Base-by-base conservation (phyloP, 2,113 vertebrate genomes). In the Trematomus loennbergii region DNA sequence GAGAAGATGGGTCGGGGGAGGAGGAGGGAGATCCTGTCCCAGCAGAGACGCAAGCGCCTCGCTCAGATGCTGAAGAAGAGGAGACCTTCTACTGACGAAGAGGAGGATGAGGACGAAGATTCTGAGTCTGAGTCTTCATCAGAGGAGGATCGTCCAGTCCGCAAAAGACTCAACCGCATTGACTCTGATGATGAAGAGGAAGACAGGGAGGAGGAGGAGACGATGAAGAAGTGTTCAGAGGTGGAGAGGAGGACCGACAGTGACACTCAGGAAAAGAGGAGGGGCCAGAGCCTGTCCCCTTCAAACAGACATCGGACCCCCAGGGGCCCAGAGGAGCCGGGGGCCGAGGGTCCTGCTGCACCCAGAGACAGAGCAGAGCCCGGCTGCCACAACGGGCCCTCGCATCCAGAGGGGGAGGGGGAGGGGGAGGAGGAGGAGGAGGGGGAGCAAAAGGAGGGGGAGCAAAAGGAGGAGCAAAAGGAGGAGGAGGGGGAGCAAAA, bases 151-250 rank as follows among this genome's bases (percentile, higher is more conserved):
- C 95, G 93, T 46, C 97, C 96, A 0, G 72, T 96, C 65, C 96
- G 97, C 29, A 99, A 98, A 78, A 96, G 97, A 81, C 94, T 97
- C 29, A 98, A 98, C 59, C 96, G 97, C 17, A 98, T 98, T 0
- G 97, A 98, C 88, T 97, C 97, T 0, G 97, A 98, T 0, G 97
- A 98, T 0, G 94, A 95, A 0, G 93, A 93, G 0, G 50, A 18
- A 17, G 50, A 9, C 11, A 11, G 45, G 49, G 9, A 16, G 76
- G 9, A 62, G 49, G 10, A 61, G 48, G 89, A 87, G 54, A 82
- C 29, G 84, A 70, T 89, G 82, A 97, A 95, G 92, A 97, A 95
- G 91, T 89, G 95, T 86, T 96, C 94, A 55, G 92, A 91, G 79
- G 95, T 88, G 87, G 96, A 96, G 64, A 82, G 64, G 79, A 82